phyloP scores from a whole-genome alignment of 2,888 invertebrate species.

The Cloeon dipterum region DNA sequence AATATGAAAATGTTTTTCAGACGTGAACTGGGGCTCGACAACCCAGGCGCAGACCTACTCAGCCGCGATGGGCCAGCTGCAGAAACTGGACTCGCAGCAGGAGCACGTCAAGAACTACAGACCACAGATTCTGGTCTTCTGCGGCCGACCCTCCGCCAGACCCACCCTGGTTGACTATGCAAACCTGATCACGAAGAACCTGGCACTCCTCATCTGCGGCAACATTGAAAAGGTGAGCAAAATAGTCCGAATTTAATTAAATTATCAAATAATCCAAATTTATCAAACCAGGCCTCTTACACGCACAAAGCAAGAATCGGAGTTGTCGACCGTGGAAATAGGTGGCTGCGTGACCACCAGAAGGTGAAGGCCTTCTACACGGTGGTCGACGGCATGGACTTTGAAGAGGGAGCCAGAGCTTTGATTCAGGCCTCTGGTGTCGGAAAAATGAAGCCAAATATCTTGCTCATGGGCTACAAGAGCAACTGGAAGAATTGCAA shows the following conservation, averaged over 20 bases:
- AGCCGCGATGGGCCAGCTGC: slow-evolving; percentile 44
- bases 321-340: slow-evolving; percentile 14
- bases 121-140: slow-evolving; percentile 73
- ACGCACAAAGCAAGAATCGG: slow-evolving; percentile 10
- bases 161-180: slow-evolving; percentile 83
- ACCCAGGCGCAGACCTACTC: slow-evolving; percentile 93
- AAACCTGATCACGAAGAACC: slow-evolving; percentile 72
- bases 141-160: slow-evolving; percentile 60
- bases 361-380: slow-evolving; percentile 28
- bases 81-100: slow-evolving; percentile 49
- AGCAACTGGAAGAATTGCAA: slow-evolving; percentile 23
- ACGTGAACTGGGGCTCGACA: slow-evolving; percentile 95
- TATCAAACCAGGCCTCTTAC: slow-evolving; percentile 9
- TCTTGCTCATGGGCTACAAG: slow-evolving; percentile 30
- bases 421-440: slow-evolving; percentile 26
- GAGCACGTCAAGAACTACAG: slow-evolving; percentile 97
- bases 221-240: slow-evolving; percentile 52
- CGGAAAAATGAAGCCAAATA: slow-evolving; percentile 30
- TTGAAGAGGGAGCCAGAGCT: slow-evolving; percentile 17
- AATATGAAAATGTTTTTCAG: slow-evolving; percentile 23
- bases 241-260: too few relatives aligned
- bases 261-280: too few relatives aligned
- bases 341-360: slow-evolving; percentile 19
- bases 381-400: slow-evolving; percentile 12
- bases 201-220: slow-evolving; percentile 74